Evolutionary conservation across 2,797 vertebrate species (phyloP).

Genomic region (Phoxinus dragarum): DNA sequence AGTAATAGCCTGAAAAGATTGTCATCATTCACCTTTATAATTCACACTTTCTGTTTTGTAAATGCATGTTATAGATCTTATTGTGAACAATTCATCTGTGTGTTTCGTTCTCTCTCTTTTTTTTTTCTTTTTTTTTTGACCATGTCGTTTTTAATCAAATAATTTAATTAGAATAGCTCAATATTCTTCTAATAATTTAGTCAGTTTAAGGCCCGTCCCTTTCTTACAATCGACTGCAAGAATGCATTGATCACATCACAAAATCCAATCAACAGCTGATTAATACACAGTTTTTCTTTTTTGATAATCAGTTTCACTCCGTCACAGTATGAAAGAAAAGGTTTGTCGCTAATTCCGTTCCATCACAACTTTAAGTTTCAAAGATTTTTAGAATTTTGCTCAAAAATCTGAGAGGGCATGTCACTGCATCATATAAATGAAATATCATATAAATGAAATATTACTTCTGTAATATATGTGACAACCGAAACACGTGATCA

Average conservation of each 20-base stretch:
- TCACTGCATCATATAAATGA: background rate
- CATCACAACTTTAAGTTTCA: background rate
- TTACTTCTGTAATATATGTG: background rate
- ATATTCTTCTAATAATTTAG: background rate
- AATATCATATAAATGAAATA: background rate
- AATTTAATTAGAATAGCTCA: background rate
- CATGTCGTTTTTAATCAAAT: background rate
- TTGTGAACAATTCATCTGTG: background rate
- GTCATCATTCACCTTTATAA: too few relatives aligned
- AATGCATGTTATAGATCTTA: background rate
- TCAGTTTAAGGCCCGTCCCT: background rate
- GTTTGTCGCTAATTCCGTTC: background rate
- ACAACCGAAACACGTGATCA: background rate
- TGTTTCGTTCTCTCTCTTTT: too few relatives aligned
- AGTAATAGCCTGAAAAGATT: too few relatives aligned
- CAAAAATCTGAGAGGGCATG: background rate
- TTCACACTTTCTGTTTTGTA: background rate
- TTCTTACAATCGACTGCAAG: background rate
- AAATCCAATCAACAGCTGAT: background rate
- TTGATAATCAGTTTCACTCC: background rate
- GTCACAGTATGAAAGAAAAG: background rate
- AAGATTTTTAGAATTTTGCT: background rate
- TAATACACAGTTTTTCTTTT: background rate
- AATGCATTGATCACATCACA: background rate
- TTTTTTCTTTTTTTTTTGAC: background rate